These are phyloP conservation scores for Ctenodactylus gundi DNA, from an alignment of 2,113 vertebrate species.

Conservation along the genomic window DNA sequence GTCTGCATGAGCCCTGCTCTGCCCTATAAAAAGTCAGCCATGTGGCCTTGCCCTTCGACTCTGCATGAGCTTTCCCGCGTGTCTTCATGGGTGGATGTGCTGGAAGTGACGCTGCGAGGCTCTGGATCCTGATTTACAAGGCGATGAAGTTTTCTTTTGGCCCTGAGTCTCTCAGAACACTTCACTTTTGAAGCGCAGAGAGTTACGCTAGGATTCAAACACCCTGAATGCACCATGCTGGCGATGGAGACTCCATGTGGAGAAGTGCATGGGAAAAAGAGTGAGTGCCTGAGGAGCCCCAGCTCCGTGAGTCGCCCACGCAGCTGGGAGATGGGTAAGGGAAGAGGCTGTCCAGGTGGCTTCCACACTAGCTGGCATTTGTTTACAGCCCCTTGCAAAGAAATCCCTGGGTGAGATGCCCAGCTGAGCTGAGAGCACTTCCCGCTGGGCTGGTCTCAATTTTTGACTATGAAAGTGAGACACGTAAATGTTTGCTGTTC, in stretches of 20 bases:
- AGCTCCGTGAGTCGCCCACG: accelerated
- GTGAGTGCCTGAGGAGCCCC: background rate
- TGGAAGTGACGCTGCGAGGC: background rate
- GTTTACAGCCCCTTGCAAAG: background rate
- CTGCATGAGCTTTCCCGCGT: no score
- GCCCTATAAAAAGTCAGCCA: background rate
- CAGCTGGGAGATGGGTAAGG: accelerated
- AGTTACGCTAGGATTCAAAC: no score
- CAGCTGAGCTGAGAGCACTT: background rate
- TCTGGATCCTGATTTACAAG: background rate
- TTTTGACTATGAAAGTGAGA: background rate
- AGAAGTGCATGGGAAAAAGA: background rate
- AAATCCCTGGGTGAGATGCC: background rate
- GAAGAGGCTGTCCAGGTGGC: background rate
- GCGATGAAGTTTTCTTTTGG: background rate
- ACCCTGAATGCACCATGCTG: background rate
- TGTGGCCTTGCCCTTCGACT: no score
- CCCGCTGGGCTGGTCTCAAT: no score
- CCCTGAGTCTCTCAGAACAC: accelerated
- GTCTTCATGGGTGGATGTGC: background rate
- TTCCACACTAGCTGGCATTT: background rate
- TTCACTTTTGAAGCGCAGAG: background rate
- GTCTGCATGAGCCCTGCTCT: background rate
- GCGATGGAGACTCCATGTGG: background rate
- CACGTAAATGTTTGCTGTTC: background rate